A percentile compares a stretch with the other conserved stretches of the same genome.
These are phyloP conservation scores for Fregetta grallaria DNA, from an alignment of 2,113 vertebrate species.

Conservation along the genomic window DNA sequence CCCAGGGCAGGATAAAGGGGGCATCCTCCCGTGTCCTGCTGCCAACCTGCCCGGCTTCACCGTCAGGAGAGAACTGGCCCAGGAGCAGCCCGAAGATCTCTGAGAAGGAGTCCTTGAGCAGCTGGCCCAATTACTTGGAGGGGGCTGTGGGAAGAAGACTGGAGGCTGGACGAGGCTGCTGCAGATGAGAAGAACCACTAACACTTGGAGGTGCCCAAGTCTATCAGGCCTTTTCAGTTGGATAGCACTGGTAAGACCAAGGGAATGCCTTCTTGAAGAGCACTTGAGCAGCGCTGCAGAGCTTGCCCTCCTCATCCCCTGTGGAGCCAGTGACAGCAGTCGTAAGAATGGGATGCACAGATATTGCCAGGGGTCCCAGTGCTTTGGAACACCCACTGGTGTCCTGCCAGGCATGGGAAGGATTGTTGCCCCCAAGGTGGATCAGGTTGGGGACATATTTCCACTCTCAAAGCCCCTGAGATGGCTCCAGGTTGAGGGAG, in stretches of 20 bases:
- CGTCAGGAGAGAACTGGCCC: too few species aligned
- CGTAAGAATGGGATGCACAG: not conserved
- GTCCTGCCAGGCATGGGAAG: not conserved
- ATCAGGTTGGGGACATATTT: not conserved
- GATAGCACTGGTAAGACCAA: not conserved
- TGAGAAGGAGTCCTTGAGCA: not conserved
- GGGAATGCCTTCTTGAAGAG: not conserved
- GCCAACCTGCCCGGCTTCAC: too few species aligned
- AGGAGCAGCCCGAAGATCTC: not conserved
- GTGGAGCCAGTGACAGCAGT: not conserved
- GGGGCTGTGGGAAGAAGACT: not conserved
- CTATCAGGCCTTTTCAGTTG: not conserved
- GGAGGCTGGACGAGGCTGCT: not conserved
- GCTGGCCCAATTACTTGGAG: not conserved
- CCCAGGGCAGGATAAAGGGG: too few species aligned
- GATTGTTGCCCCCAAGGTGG: not conserved
- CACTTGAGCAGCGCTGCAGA: not conserved
- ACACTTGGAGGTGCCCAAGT: not conserved
- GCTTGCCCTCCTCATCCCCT: not conserved
- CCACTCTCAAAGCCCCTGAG: not conserved
- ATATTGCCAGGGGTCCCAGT: not conserved
- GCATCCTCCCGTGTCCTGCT: too few species aligned
- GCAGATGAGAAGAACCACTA: not conserved
- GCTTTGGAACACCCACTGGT: not conserved
- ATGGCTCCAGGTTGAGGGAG: not conserved